Conservation (phyloP, 2,113 vertebrate genomes). For the Empidonax traillii region DNA sequence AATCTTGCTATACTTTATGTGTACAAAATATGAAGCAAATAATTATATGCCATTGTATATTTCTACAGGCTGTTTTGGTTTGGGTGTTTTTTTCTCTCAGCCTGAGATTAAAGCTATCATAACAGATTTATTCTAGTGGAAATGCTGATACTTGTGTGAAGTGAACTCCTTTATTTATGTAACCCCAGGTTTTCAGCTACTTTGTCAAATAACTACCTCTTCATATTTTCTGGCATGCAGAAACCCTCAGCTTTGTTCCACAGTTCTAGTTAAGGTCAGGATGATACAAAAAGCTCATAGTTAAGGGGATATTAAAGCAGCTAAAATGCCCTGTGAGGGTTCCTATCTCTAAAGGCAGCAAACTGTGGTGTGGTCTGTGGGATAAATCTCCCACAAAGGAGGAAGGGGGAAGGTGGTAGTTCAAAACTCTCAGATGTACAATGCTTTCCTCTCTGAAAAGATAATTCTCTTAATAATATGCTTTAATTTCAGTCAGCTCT, state of each 20-base stretch:
- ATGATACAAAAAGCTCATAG: conserved; percentile 21
- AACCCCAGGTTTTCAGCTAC: conserved; percentile 44
- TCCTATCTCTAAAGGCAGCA: conserved; percentile 43
- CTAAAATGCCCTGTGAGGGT: conserved; percentile 9
- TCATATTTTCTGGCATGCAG: conserved; percentile 25
- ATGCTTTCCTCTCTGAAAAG: neutral
- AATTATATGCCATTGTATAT: neutral
- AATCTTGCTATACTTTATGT: conserved; percentile 11
- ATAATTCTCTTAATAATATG: neutral
- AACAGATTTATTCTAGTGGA: conserved; percentile 25
- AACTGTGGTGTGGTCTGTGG: neutral
- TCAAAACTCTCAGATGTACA: neutral
- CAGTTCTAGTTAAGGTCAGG: conserved; percentile 20
- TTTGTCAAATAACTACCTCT: conserved; percentile 55
- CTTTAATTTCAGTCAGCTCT: neutral
- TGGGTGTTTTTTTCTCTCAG: neutral
- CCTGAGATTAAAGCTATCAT: conserved; percentile 18
- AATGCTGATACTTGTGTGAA: conserved; percentile 46
- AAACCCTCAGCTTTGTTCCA: conserved; percentile 46
- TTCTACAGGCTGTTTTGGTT: neutral
- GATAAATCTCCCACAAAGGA: neutral
- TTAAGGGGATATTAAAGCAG: conserved; percentile 25
- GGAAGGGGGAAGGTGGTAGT: neutral
- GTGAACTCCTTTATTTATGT: conserved; percentile 44
- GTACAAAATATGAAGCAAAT: conserved; percentile 49